These are phyloP conservation scores for Drosophila murphyi DNA, from an alignment of 1,140 invertebrate genomes.

Conservation along the genomic window DNA sequence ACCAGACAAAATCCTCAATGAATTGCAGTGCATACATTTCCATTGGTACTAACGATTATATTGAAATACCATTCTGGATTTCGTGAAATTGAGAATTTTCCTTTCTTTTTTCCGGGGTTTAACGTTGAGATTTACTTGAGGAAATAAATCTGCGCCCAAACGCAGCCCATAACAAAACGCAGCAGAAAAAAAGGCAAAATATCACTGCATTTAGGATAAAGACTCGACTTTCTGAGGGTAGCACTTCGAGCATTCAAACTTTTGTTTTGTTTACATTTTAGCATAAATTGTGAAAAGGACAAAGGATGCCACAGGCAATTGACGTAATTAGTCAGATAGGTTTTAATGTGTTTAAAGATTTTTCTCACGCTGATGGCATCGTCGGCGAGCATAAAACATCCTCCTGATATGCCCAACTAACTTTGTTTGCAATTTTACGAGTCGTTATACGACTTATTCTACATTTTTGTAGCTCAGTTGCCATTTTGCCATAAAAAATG, in stretches of 20 bases:
- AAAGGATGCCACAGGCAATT: conserved; percentile 22
- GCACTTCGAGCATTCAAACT: conserved; percentile 32
- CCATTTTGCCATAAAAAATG: conserved; percentile 66
- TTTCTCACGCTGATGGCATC: too few relatives aligned
- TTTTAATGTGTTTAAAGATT: too few relatives aligned
- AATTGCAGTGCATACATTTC: conserved; percentile 19
- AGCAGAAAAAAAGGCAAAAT: conserved; percentile 49
- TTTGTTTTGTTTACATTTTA: conserved; percentile 48
- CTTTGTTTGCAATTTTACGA: conserved; percentile 79
- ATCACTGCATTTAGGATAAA: conserved; percentile 50
- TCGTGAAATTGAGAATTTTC: background rate
- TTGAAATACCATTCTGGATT: conserved; percentile 62
- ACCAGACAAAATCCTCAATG: conserved; percentile 34
- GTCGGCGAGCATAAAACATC: background rate
- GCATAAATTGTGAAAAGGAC: conserved; percentile 31
- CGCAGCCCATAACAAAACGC: conserved; percentile 64
- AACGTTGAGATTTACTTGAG: conserved; percentile 49
- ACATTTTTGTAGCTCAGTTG: conserved; percentile 56
- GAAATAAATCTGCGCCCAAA: conserved; percentile 77
- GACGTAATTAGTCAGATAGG: too few relatives aligned
- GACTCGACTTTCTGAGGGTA: conserved; percentile 40
- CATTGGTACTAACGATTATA: conserved; percentile 51
- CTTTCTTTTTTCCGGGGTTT: conserved; percentile 34
- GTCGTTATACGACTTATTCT: too few relatives aligned
- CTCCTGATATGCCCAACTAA: too few relatives aligned